These are phyloP conservation scores for Sinocyclocheilus rhinocerous DNA, from an alignment of 2,113 vertebrate genomes.

Conservation along the genomic window DNA sequence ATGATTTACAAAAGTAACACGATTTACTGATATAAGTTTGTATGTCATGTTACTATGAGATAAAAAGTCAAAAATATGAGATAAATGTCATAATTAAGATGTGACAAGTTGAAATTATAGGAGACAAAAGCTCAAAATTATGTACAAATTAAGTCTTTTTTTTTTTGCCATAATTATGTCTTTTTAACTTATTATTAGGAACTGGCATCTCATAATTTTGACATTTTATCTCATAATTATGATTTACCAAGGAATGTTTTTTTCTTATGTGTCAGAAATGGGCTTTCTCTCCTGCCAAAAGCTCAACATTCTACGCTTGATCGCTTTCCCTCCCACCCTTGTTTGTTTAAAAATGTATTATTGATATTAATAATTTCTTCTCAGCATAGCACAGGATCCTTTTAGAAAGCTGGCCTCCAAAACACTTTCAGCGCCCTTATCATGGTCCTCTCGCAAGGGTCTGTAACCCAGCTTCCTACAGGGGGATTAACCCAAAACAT, in stretches of 20 bases:
- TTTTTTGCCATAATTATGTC: neutral
- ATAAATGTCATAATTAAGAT: neutral
- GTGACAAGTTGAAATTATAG: neutral
- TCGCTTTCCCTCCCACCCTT: neutral
- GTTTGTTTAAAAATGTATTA: constrained; percentile 25
- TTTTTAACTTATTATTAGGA: neutral
- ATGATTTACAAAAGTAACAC: neutral
- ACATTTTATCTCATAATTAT: neutral
- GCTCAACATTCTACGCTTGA: neutral
- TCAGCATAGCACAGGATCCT: constrained; percentile 37
- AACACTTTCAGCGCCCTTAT: constrained; percentile 67
- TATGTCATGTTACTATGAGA: neutral
- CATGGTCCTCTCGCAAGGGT: constrained; percentile 59
- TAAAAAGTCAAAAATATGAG: neutral
- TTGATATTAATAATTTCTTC: constrained; percentile 45
- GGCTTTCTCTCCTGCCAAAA: neutral
- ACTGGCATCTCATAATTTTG: neutral
- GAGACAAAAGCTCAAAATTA: neutral
- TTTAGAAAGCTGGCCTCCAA: constrained; percentile 25
- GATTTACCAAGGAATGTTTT: neutral
- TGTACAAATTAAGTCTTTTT: too few species aligned
- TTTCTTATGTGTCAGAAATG: neutral
- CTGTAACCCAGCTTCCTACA: constrained; percentile 63
- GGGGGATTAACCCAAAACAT: constrained; percentile 73
- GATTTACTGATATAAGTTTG: neutral